A percentile compares a stretch with the other conserved stretches of the same genome.
These are phyloP conservation scores for Ceryle rudis DNA, from an alignment of 2,797 vertebrate genomes.

Conservation along the genomic window DNA sequence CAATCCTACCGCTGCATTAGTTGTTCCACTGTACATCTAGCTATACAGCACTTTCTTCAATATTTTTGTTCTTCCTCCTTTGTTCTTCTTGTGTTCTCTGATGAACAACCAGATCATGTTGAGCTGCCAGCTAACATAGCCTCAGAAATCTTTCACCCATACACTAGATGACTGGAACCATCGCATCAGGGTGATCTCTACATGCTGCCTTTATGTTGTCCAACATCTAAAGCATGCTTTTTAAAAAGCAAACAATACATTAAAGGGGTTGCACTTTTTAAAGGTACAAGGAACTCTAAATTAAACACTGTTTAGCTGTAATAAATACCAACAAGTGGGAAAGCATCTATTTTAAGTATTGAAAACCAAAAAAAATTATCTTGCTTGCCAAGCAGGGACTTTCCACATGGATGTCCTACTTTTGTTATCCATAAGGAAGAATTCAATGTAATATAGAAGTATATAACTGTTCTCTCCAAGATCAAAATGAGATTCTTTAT, in stretches of 20 bases:
- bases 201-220: background rate
- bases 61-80: conserved; percentile 37
- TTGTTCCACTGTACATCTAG: background rate
- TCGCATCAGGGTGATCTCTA: background rate
- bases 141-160: conserved; percentile 53
- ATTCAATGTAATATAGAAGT: background rate
- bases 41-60: background rate
- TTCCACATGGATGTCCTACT: background rate
- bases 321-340: background rate
- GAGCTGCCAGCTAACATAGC: conserved; percentile 40
- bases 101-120: conserved; percentile 41
- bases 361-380: background rate
- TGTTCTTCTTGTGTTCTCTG: conserved; percentile 37
- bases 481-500: background rate
- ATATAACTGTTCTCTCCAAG: background rate
- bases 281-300: background rate
- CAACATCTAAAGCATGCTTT: conserved; percentile 4
- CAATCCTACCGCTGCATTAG: background rate
- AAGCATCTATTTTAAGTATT: background rate
- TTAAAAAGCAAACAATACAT: background rate
- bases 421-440: background rate
- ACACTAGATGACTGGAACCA: background rate
- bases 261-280: conserved; percentile 1
- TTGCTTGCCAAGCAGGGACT: background rate
- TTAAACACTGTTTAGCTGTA: background rate